Evolutionary conservation across 2,113 vertebrate genomes (phyloP), one percentile per base, ranked within the genome.

Genomic region (Cryptomyrus ogoouensis): DNA sequence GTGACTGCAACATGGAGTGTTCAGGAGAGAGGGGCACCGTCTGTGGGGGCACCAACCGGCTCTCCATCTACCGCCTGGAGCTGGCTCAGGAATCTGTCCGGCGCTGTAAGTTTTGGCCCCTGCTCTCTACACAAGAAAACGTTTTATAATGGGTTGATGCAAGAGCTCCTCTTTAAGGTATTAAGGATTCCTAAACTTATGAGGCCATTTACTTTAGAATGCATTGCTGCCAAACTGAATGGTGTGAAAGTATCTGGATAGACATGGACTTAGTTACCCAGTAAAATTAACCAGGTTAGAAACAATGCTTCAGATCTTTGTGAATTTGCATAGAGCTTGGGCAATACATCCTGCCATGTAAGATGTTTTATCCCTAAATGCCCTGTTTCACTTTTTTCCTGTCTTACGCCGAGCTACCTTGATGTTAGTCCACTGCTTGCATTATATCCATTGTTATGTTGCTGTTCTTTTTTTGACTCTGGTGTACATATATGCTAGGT

Each of bases 31-130:
- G 95, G 90, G 96, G 93, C 95, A 97, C 96, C 91, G 35, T 94
- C 74, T 99, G 98, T 0, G 98, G 98, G 0, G 98, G 98, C 3
- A 94, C 96, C 92, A 99, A 98, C 94, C 96, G 97, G 2, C 97
- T 99, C 70, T 98, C 98, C 77, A 95, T 99, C 94, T 99, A 98
- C 93, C 95, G 97, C 90, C 95, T 99, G 94, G 98, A 99, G 94
- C 96, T 99, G 94, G 98, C 97, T 92, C 98, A 98, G 94, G 98
- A 99, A 92, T 98, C 98, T 0, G 97, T 97, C 0, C 94, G 98
- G 49, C 97, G 97, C 90, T 98, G 98, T 99, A 93, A 98, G 97
- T 96, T 91, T 90, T 90, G 90, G 6, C 4, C 58, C 90, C 17
- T 19, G 10, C 42, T 70, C 70, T 62, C 17, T 52, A 62, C 17